Evolutionary conservation across 2,113 vertebrate species (phyloP), one percentile per base, ranked within the genome.

Genomic region (Pteropus alecto): DNA sequence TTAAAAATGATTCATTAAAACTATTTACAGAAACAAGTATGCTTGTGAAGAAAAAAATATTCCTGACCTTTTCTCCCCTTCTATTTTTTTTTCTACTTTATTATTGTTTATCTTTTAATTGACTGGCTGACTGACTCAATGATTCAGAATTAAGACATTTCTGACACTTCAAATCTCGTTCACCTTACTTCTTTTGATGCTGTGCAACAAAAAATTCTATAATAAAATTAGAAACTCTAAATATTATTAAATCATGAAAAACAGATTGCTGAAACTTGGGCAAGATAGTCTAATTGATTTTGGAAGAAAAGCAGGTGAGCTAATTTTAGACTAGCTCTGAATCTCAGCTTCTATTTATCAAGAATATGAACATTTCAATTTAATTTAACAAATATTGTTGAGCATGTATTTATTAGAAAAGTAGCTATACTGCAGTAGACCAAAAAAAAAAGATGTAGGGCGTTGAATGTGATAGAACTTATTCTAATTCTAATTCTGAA

Each of bases 1-100:
- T 98, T 97, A 30, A 48, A 95, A 97, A 96, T 96, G 30, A 95
- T 95, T 97, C 97, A 97, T 73, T 93, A 84, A 91, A 93, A 74
- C 24, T 21, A 94, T 97, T 97, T 98, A 8, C 77, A 89, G 46
- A 82, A 98, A 89, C 16, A 98, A 90, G 90, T 93, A 94, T 2
- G 95, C 95, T 97, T 94, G 24, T 82, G 43, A 84, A 84, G 81
- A 51, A 81, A 97, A 94, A 88, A 97, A 81, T 81, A 54, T 85
- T 70, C 41, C 67, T 96, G 96, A 95, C 95, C n/a, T 96, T 97
- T 97, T 81, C 13, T 97, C 46, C 28, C 51, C 70, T 76, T 70
- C 22, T 18, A 14, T 30, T 97, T 71, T 96, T 38, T 38, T 96
- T 95, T 22, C 13, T 73, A 30, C 30, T 68, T 63, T 18, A 81